Evolutionary conservation across 2,888 invertebrate genomes (phyloP).

Genomic region (Brachycybe producta): DNA sequence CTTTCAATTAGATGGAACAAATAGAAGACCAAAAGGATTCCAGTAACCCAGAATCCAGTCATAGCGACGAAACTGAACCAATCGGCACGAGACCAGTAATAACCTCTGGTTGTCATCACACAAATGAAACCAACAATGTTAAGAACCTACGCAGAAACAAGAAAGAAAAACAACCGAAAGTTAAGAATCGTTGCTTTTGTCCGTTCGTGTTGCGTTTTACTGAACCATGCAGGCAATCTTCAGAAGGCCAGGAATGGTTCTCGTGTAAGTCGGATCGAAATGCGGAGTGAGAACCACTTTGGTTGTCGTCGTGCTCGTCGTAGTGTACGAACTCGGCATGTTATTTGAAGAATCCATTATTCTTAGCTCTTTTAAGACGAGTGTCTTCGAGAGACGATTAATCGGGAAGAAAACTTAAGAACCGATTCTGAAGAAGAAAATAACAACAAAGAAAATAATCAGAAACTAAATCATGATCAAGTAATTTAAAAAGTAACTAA

Average conservation of each 20-base stretch:
- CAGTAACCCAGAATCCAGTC: slow-evolving; percentile 73
- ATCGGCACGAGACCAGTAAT: slow-evolving; percentile 45
- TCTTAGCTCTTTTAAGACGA: too few relatives aligned
- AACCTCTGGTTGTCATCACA: slow-evolving; percentile 49
- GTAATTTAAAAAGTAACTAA: too few relatives aligned
- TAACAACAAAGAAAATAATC: too few relatives aligned
- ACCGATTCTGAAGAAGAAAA: too few relatives aligned
- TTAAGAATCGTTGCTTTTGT: not conserved
- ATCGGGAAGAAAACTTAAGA: too few relatives aligned
- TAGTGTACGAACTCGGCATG: too few relatives aligned
- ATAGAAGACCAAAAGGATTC: slow-evolving; percentile 62
- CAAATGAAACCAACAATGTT: slow-evolving; percentile 60
- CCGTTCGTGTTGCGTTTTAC: not conserved
- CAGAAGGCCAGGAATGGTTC: slow-evolving; percentile 58
- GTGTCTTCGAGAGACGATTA: too few relatives aligned
- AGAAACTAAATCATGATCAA: too few relatives aligned
- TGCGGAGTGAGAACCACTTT: slow-evolving; percentile 46
- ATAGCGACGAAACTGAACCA: slow-evolving; percentile 69
- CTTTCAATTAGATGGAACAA: slow-evolving; percentile 75
- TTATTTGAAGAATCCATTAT: too few relatives aligned
- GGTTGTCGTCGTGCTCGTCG: slow-evolving; percentile 48
- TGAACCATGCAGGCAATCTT: slow-evolving; percentile 65
- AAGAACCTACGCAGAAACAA: slow-evolving; percentile 26
- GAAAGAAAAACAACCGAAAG: too few relatives aligned
- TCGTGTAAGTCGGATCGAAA: slow-evolving; percentile 57